Evolutionary conservation across 1,140 invertebrate species (phyloP), one percentile per base, ranked within the genome.

Genomic region (Anthonomus grandis): DNA sequence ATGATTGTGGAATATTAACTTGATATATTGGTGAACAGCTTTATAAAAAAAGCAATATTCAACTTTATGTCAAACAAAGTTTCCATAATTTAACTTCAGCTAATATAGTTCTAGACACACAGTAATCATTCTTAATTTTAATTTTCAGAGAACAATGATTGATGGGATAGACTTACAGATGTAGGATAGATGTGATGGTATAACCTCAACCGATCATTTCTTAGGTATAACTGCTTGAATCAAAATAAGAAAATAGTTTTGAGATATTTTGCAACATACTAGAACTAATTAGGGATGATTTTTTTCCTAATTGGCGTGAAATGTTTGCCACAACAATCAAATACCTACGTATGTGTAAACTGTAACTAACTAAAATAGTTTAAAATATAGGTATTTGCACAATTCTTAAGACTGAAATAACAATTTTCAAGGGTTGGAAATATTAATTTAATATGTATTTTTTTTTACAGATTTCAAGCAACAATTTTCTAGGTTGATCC

Each of bases 1-100:
- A 56, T 56, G 53, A 47, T 42, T 56, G 53, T 56, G 53, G 53
- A 31, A 55, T 45, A 55, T 34, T 21, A 17, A 48, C 2, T 13
- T 37, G 25, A 15, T 38, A 18, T 6, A 19, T 2, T 37, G 19
- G 37, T 38, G n/a, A 18, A 15, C 37, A 15, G 25, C 13, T 50
- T 19, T n/a, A n/a, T n/a, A n/a, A 12, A 39, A 18, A 25, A 12
- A 4, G 17, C 8, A 13, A 10, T 39, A 21, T 1, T 17, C 19
- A 38, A 23, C 36, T 22, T 46, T 37, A 39, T 39, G 13, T 13
- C 48, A 50, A 10, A 25, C 34, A 50, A 27, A n/a, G n/a, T n/a
- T n/a, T n/a, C n/a, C n/a, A n/a, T 21, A 42, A 21, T n/a, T 25
- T 48, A 48, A 45, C 12, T 12, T 34, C 15, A 34, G 31, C 31